These are phyloP conservation scores for Alouatta palliata DNA, from an alignment of 2,113 vertebrate species.

Conservation along the genomic window DNA sequence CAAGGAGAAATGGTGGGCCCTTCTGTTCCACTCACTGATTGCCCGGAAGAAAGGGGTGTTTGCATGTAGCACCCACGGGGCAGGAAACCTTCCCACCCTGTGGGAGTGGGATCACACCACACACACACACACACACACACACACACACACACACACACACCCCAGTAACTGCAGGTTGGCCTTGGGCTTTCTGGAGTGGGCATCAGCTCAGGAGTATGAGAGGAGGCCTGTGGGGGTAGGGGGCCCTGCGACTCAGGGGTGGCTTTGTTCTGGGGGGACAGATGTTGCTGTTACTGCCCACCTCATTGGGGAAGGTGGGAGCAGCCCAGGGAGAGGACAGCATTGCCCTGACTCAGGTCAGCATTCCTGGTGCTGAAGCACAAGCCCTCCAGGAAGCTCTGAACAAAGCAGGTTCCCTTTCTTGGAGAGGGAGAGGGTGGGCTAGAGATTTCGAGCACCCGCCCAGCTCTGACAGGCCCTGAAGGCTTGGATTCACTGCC, in stretches of 20 bases:
- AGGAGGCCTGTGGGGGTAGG: too few relatives aligned
- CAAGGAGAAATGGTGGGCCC: background rate
- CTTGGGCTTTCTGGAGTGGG: background rate
- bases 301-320: background rate
- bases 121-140: background rate
- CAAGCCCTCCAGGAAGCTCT: rapidly evolving
- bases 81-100: background rate
- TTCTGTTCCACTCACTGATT: too few relatives aligned
- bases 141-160: too few relatives aligned
- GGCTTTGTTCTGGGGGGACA: background rate
- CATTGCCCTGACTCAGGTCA: too few relatives aligned
- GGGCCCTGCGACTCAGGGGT: background rate
- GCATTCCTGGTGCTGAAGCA: rapidly evolving
- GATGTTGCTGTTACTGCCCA: background rate
- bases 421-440: background rate
- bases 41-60: background rate
- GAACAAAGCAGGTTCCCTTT: background rate
- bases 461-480: background rate
- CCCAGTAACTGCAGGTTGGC: background rate
- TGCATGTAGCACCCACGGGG: background rate
- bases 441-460: rapidly evolving
- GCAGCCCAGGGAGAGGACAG: too few relatives aligned
- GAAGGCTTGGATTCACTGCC: background rate
- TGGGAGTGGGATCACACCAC: background rate
- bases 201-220: rapidly evolving